phyloP scores from a whole-genome alignment of 2,888 invertebrate species.

The Tromatobia lineatoria region DNA sequence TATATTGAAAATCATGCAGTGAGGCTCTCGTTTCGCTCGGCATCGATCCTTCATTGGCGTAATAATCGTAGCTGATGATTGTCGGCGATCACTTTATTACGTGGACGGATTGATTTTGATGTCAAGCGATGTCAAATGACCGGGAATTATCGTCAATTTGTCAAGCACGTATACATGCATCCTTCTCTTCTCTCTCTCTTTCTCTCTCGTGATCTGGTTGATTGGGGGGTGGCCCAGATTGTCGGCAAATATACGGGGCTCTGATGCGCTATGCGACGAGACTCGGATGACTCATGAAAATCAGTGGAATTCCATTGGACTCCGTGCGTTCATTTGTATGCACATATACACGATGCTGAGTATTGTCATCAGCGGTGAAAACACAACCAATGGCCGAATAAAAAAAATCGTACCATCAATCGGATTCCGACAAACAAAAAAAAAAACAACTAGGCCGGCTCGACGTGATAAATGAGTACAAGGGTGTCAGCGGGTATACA shows the following conservation, averaged over 20 bases:
- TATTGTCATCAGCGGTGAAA: background rate
- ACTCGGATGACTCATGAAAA: constrained; percentile 69
- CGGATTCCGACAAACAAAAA: background rate
- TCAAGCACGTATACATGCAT: constrained; percentile 67
- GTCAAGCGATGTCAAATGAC: constrained; percentile 84
- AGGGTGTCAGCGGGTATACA: constrained; percentile 32
- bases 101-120: constrained; percentile 83
- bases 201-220: constrained; percentile 62
- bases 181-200: constrained; percentile 35
- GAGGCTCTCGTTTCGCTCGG: constrained; percentile 70
- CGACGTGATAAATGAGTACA: constrained; percentile 17
- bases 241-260: constrained; percentile 65
- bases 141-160: constrained; percentile 83
- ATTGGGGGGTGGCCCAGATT: constrained; percentile 71
- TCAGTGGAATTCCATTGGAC: constrained; percentile 65
- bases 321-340: constrained; percentile 26
- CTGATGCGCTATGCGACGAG: constrained; percentile 44
- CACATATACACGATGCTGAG: too few relatives aligned
- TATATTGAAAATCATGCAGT: constrained; percentile 63
- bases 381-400: background rate
- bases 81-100: constrained; percentile 83
- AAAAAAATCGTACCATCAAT: constrained; percentile 13
- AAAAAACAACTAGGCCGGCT: background rate
- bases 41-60: constrained; percentile 82
- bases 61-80: constrained; percentile 79